A percentile compares a stretch with the other conserved stretches of the same genome.
Evolutionary conservation across 2,797 vertebrate genomes (phyloP).

Genomic region (Pipistrellus pipistrellus): DNA sequence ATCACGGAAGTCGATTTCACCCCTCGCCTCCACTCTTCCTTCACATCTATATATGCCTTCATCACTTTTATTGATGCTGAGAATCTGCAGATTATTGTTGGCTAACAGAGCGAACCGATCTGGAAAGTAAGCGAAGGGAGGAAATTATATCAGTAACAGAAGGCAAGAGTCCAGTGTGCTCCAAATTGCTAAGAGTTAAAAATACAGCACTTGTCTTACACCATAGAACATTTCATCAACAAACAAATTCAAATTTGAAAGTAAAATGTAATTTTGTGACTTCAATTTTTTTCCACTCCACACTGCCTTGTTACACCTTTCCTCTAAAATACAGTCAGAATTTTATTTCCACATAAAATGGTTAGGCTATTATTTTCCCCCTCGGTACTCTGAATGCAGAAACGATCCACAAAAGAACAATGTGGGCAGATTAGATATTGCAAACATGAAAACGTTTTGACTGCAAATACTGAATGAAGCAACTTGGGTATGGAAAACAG

Average conservation of each 20-base stretch:
- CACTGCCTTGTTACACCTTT: conserved; percentile 29
- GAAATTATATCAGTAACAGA: conserved; percentile 68
- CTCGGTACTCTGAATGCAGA: conserved; percentile 53
- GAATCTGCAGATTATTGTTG: conserved; percentile 98
- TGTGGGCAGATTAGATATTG: conserved; percentile 10
- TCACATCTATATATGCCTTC: conserved; percentile 99
- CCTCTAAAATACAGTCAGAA: conserved; percentile 58
- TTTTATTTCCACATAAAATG: conserved; percentile 68
- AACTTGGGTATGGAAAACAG: background rate
- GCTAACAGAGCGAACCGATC: conserved; percentile 94
- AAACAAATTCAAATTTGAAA: conserved; percentile 82
- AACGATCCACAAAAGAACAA: conserved; percentile 68
- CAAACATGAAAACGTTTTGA: conserved; percentile 56
- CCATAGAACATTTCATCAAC: conserved; percentile 67
- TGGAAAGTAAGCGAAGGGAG: conserved; percentile 85
- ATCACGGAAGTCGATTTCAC: conserved; percentile 98
- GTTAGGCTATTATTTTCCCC: conserved; percentile 62
- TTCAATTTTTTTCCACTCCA: conserved; percentile 8
- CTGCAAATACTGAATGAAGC: background rate
- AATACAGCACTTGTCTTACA: conserved; percentile 65
- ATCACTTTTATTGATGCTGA: conserved; percentile 96
- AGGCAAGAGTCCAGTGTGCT: background rate
- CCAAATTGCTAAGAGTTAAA: conserved; percentile 62
- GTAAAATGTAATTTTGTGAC: conserved; percentile 84
- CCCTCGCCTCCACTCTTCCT: conserved; percentile 97